Evolutionary conservation across 2,888 invertebrate species (phyloP), one percentile per base, ranked within the genome.

Genomic region (Conchocele bisecta): DNA sequence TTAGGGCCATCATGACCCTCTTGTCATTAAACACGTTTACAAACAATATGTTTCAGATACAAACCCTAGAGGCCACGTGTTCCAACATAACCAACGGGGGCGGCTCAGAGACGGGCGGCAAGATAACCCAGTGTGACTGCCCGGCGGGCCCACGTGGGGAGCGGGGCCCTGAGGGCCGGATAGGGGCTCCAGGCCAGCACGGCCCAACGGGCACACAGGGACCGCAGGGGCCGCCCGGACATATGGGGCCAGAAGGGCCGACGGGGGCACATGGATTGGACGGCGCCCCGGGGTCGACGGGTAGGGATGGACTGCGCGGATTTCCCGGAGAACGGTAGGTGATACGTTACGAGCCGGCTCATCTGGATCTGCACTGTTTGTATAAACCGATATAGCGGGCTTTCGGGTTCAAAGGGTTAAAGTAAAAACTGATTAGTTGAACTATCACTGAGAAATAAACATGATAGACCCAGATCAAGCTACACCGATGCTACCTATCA

Each of bases 31-130:
- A n/a, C n/a, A n/a, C n/a, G n/a, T n/a, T n/a, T n/a, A n/a, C n/a
- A n/a, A n/a, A n/a, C n/a, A n/a, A 35, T 39, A 44, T 51, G 17
- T 66, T 74, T 35, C 37, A 75, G 75, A 70, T 75, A 28, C 50
- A 51, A 48, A 58, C 50, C 5, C 28, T 75, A 11, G 70, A 70
- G 24, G 67, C 69, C 4, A 66, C 53, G 4, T 75, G 75, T 42
- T 56, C 58, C 24, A 75, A 75, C 24, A 35, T n/a, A 11, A 65
- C 68, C 3, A 46, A 54, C 29, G 42, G 24, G 5, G 56, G 56
- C 35, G 48, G 33, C 7, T 31, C 35, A 6, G 48, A 61, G 22
- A 58, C 46, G 9, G 64, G 50, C 22, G 63, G 50, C 31, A 57
- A 41, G 28, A n/a, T 42, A 7, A 53, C 22, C 0, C 35, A 59